Percentiles rank a stretch among this genome's conserved stretches.
These are phyloP conservation scores for Hyposoter didymator DNA, from an alignment of 2,888 invertebrate species.

Conservation along the genomic window DNA sequence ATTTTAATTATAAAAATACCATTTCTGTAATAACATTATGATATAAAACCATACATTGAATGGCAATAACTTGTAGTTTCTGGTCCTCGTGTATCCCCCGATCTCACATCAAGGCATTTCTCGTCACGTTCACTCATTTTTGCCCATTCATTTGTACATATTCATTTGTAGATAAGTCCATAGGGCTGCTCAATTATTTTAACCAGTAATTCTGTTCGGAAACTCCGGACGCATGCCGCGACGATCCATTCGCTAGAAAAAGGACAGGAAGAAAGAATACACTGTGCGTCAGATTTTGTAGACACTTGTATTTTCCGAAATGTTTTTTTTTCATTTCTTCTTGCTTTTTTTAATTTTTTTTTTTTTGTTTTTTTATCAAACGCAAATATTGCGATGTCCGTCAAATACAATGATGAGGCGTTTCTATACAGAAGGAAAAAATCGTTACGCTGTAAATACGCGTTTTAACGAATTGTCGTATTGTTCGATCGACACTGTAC, in stretches of 20 bases:
- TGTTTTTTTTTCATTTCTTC: slow-evolving; percentile 1
- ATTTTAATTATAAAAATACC: slow-evolving; percentile 87
- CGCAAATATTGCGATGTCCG: slow-evolving; percentile 40
- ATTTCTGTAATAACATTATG: slow-evolving; percentile 87
- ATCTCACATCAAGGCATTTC: slow-evolving; percentile 1
- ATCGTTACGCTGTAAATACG: slow-evolving; percentile 12
- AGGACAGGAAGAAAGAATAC: slow-evolving; percentile 10
- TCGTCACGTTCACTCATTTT: neutral
- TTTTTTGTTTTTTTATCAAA: slow-evolving; percentile 17
- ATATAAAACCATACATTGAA: slow-evolving; percentile 84
- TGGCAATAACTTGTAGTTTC: slow-evolving; percentile 74
- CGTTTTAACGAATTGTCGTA: slow-evolving; percentile 29
- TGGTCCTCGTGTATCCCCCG: slow-evolving; percentile 29
- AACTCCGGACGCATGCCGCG: slow-evolving; percentile 2
- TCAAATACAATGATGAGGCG: slow-evolving; percentile 46
- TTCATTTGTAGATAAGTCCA: neutral
- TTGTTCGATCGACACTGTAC: slow-evolving; percentile 25
- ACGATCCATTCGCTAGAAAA: neutral
- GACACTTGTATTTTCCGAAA: slow-evolving; percentile 21
- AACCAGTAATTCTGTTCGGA: neutral
- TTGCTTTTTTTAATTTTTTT: slow-evolving; percentile 16
- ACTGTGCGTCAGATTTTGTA: neutral
- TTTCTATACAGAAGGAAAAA: slow-evolving; percentile 31
- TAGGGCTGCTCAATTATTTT: neutral
- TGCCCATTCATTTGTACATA: neutral